These are phyloP conservation scores for Holothuria glaberrima DNA, from an alignment of 35 echinoderm and acorn worm genomes.

Conservation along the genomic window DNA sequence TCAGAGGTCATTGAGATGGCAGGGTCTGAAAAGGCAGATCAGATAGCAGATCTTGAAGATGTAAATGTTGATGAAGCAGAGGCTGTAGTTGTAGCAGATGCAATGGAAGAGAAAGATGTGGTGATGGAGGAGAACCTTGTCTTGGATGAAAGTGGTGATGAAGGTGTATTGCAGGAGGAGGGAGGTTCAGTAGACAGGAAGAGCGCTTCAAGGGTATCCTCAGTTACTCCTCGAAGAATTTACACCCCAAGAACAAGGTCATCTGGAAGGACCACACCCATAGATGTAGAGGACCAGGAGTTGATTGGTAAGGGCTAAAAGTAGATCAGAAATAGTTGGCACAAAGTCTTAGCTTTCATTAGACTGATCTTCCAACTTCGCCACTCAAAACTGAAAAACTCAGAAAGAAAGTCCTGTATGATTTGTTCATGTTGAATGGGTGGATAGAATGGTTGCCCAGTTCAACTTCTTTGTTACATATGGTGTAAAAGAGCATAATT, in stretches of 20 bases:
- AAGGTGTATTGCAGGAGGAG: neutral
- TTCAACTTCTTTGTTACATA: no score
- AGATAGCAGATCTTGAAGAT: neutral
- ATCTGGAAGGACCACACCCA: constrained; percentile 42
- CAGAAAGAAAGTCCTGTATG: no score
- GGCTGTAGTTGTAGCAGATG: neutral
- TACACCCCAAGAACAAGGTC: constrained; percentile 40
- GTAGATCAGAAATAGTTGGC: no score
- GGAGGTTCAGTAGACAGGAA: neutral
- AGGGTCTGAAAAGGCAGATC: constrained; percentile 17
- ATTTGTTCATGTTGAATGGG: no score
- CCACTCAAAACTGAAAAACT: no score
- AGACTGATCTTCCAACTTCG: no score
- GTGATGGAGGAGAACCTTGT: neutral
- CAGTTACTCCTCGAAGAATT: constrained; percentile 17
- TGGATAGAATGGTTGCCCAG: no score
- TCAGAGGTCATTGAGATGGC: constrained; percentile 29
- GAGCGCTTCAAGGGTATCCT: constrained; percentile 4
- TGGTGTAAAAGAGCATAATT: no score
- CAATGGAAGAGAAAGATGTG: neutral
- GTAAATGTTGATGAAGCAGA: neutral
- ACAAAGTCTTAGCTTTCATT: no score
- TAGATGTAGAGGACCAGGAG: constrained; percentile 10
- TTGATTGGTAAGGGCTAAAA: neutral
- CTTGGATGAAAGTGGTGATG: neutral